phyloP scores from a whole-genome alignment of 2,113 vertebrate genomes.

The Eulemur rufifrons region DNA sequence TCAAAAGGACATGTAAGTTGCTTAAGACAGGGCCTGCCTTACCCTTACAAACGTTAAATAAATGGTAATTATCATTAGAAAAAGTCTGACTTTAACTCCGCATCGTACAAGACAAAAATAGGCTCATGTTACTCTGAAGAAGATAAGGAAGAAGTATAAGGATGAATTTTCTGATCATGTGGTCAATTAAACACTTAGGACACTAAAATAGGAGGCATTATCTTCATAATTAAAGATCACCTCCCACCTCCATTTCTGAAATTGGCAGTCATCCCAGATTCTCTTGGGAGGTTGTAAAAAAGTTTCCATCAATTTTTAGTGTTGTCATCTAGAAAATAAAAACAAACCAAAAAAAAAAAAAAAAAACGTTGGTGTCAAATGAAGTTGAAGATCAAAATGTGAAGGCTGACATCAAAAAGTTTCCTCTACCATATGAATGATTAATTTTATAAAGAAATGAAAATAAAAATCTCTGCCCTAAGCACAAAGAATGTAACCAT shows the following conservation, averaged over 20 bases:
- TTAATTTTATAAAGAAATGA: conserved; percentile 55
- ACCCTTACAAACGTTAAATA: neutral
- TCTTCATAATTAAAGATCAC: conserved; percentile 6
- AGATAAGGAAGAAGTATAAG: neutral
- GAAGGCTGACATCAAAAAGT: neutral
- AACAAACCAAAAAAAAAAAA: conserved; percentile 32
- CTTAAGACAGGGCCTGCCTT: neutral
- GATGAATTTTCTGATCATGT: neutral
- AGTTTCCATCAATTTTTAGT: neutral
- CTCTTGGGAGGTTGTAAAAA: neutral
- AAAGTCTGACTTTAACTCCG: neutral
- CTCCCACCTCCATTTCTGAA: neutral
- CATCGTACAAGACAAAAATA: neutral
- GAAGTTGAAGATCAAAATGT: conserved; percentile 52
- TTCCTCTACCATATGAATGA: conserved; percentile 33
- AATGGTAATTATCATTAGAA: neutral
- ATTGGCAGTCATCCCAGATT: neutral
- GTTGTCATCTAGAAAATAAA: conserved; percentile 39
- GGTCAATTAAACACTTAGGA: neutral
- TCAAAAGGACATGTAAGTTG: neutral
- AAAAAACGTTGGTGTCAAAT: neutral
- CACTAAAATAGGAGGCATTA: neutral
- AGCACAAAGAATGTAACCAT: conserved; percentile 56
- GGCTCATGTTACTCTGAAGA: neutral
- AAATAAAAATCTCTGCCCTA: conserved; percentile 48